phyloP scores from a whole-genome alignment of 2,888 invertebrate genomes.

The Amiota mariae region DNA sequence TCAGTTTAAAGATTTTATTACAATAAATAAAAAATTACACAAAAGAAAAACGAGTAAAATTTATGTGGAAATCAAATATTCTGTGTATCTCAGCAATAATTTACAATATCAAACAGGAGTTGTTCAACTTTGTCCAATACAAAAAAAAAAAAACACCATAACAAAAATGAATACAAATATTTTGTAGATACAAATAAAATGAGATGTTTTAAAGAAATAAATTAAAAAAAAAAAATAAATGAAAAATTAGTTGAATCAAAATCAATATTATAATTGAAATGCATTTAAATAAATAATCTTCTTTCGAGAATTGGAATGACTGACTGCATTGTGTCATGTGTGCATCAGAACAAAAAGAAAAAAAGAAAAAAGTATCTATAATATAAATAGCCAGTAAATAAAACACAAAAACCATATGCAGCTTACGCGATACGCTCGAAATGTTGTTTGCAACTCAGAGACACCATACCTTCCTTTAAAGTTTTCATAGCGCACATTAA shows the following conservation, averaged over 20 bases:
- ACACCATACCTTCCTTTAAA: background rate
- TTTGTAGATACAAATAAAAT: background rate
- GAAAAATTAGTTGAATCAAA: background rate
- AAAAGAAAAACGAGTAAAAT: slow-evolving; percentile 7
- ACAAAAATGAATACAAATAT: too few species aligned
- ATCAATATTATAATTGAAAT: background rate
- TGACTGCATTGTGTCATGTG: slow-evolving; percentile 17
- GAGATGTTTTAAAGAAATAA: background rate
- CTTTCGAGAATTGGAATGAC: background rate
- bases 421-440: slow-evolving; percentile 1
- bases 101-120: slow-evolving; percentile 5
- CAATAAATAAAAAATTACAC: slow-evolving; percentile 45
- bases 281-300: background rate
- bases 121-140: slow-evolving; percentile 2
- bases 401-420: slow-evolving; percentile 54
- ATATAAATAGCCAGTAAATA: slow-evolving; percentile 52
- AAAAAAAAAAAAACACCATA: background rate
- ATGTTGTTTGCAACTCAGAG: slow-evolving; percentile 28
- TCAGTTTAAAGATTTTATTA: slow-evolving; percentile 59
- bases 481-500: background rate
- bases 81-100: slow-evolving; percentile 49
- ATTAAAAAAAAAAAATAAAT: background rate
- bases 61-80: slow-evolving; percentile 29
- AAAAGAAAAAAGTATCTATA: slow-evolving; percentile 54
- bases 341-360: slow-evolving; percentile 22